Evolutionary conservation across 2,113 vertebrate genomes (phyloP).

Genomic region (Nematolebias whitei): DNA sequence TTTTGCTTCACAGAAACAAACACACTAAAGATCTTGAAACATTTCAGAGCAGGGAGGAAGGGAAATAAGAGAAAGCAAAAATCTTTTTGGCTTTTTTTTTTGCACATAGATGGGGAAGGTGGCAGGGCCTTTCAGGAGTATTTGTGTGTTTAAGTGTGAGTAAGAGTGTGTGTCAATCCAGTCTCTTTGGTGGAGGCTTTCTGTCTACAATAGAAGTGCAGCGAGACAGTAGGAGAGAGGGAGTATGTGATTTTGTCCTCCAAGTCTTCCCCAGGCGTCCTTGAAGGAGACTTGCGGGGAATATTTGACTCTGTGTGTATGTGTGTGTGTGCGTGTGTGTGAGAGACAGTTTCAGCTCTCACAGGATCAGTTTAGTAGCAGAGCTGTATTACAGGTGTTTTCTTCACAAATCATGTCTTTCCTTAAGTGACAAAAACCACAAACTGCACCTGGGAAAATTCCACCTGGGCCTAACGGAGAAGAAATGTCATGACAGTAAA

Average conservation of each 20-base stretch:
- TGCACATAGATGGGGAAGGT: constrained; percentile 45
- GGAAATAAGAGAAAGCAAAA: constrained; percentile 58
- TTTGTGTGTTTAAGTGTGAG: constrained; percentile 58
- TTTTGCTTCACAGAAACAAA: constrained; percentile 30
- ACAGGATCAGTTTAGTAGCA: constrained; percentile 54
- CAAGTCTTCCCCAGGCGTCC: constrained; percentile 76
- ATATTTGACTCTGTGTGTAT: constrained; percentile 54
- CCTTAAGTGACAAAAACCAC: constrained; percentile 48
- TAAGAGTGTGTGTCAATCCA: constrained; percentile 36
- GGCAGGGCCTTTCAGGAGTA: constrained; percentile 57
- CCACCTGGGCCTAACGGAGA: constrained; percentile 37
- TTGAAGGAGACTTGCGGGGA: constrained; percentile 75
- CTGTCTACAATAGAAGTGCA: constrained; percentile 73
- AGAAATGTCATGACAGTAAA: constrained; percentile 50
- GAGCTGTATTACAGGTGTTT: constrained; percentile 66
- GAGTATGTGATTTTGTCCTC: constrained; percentile 77
- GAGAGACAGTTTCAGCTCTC: constrained; percentile 43
- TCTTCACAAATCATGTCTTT: constrained; percentile 50
- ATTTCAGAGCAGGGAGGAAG: constrained; percentile 55
- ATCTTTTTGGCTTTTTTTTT: constrained; percentile 47
- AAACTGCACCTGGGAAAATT: constrained; percentile 39
- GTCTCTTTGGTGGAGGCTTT: constrained; percentile 68
- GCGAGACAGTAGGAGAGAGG: constrained; percentile 67
- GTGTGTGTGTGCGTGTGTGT: constrained; percentile 34
- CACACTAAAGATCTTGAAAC: constrained; percentile 51